phyloP scores from a whole-genome alignment of 2,113 vertebrate species.

The Alethe castanea region DNA sequence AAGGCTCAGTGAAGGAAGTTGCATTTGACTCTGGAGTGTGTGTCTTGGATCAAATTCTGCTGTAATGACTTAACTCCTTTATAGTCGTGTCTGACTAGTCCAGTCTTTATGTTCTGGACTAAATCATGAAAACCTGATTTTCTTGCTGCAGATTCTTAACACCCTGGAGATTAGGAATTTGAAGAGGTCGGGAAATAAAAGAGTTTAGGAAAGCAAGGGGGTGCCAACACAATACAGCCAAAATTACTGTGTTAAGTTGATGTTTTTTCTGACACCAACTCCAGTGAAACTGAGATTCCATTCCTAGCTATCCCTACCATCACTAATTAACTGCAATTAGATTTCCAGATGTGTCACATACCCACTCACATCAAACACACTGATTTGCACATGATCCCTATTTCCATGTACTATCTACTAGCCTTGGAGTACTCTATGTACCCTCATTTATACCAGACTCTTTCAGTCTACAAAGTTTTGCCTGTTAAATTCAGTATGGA shows the following conservation, averaged over 20 bases:
- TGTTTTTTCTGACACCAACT: background rate
- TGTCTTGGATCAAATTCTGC: background rate
- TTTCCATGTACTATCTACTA: background rate
- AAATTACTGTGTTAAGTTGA: fast-evolving
- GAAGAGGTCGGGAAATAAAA: background rate
- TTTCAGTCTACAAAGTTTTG: background rate
- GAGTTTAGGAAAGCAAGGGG: background rate
- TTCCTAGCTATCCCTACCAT: background rate
- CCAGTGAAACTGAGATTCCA: background rate
- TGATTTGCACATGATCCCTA: background rate
- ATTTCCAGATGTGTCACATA: background rate
- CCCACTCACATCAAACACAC: background rate
- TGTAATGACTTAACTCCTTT: background rate
- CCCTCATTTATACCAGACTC: background rate
- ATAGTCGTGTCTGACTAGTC: background rate
- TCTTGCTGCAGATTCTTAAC: background rate
- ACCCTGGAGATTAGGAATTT: background rate
- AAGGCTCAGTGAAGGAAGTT: background rate
- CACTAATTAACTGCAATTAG: background rate
- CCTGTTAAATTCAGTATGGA: background rate
- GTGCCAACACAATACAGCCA: background rate
- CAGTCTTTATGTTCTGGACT: background rate
- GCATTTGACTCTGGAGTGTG: background rate
- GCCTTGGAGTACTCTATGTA: background rate
- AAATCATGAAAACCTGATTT: background rate